Evolutionary conservation across 2,113 vertebrate species (phyloP).

Genomic region (Rhodinocichla rosea): DNA sequence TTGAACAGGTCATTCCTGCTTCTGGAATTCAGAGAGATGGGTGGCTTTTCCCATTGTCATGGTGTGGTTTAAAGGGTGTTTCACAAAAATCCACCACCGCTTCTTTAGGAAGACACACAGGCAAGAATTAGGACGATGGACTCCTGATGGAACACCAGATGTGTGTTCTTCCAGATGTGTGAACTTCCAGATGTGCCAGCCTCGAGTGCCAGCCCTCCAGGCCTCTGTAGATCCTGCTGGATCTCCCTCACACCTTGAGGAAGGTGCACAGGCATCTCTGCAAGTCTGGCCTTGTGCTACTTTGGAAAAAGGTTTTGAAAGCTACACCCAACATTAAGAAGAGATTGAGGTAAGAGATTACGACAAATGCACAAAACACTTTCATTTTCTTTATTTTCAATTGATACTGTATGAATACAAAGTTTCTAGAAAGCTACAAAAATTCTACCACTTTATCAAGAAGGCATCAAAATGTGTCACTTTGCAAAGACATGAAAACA

Average conservation of each 20-base stretch:
- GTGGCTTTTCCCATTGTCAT: not conserved
- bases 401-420: slow-evolving; percentile 99
- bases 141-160: not conserved
- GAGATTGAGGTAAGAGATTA: slow-evolving; percentile 35
- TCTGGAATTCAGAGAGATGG: not conserved
- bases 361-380: slow-evolving; percentile 73
- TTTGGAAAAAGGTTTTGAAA: not conserved
- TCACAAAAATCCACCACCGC: accelerated
- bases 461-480: slow-evolving; percentile 99
- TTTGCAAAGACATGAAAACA: slow-evolving; percentile 98
- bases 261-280: not conserved
- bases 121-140: not conserved
- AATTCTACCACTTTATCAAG: slow-evolving; percentile 99
- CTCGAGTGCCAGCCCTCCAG: not conserved
- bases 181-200: not conserved
- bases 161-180: no score
- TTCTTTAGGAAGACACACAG: not conserved
- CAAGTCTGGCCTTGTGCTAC: not conserved
- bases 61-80: not conserved
- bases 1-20: not conserved
- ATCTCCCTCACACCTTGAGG: not conserved
- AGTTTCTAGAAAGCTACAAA: slow-evolving; percentile 99
- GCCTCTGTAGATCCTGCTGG: not conserved
- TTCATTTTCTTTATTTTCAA: slow-evolving; percentile 95
- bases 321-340: not conserved